Evolutionary conservation across 1,140 invertebrate genomes (phyloP).

Genomic region (Diachasmimorpha longicaudata): DNA sequence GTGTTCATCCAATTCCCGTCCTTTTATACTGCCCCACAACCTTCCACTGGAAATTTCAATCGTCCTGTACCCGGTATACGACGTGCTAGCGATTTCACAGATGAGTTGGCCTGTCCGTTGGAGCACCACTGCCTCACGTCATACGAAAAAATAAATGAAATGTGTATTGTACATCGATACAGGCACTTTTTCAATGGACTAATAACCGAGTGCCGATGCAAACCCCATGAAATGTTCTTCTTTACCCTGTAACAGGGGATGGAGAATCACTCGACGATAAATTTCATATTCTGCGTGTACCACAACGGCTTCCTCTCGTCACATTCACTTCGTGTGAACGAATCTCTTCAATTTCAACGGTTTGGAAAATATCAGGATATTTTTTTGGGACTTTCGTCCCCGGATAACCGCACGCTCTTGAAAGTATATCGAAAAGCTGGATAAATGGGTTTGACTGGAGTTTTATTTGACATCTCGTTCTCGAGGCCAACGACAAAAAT

Average conservation of each 20-base stretch:
- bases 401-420: no score
- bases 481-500: no score
- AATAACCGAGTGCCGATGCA: background rate
- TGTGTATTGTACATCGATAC: background rate
- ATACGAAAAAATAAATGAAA: background rate
- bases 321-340: background rate
- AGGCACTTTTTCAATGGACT: no score
- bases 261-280: background rate
- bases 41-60: conserved; percentile 16
- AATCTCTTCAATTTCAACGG: background rate
- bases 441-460: no score
- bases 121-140: background rate
- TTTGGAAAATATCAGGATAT: background rate
- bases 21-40: background rate
- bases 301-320: background rate
- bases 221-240: background rate
- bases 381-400: no score
- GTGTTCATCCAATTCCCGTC: conserved; percentile 15
- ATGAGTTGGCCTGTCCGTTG: background rate
- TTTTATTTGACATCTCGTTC: no score
- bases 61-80: background rate
- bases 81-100: conserved; percentile 22
- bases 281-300: background rate
- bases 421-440: no score
- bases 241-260: background rate